Base-by-base conservation (phyloP, 2,888 invertebrate species). In the Philereme transversata region DNA sequence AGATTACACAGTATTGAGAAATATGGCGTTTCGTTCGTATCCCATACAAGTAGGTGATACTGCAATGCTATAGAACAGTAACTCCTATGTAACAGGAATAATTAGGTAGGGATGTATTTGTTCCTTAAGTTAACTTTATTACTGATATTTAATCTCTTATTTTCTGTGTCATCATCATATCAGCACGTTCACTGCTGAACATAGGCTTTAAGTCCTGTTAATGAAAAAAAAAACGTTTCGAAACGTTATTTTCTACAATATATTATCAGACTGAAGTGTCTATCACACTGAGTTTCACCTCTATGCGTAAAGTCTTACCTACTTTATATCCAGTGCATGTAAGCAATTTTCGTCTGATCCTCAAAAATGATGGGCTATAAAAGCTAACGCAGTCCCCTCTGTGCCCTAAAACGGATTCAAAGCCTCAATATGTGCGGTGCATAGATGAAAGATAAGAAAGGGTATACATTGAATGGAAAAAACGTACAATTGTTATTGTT, bases 301-400 rank as follows among this genome's bases (percentile, higher is more conserved):
- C 58, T 58, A 51, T 38, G 73, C 72, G 68, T 74, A 71, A 78
- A 36, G 35, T 36, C 35, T 33, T 51, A 45, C 9, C 43, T 47
- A 43, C 51, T 62, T 62, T 54, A 47, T 62, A 86, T 79, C 78
- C 80, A 71, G 72, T 82, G 83, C 82, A 81, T 74, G 77, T 82
- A 76, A 79, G 80, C 87, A 88, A 89, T 88, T 84, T 84, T 79
- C 80, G 77, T 73, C 74, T 87, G 89, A 90, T 88, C 89, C 90
- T 77, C 71, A 78, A 85, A 88, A 88, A 86, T 87, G 81, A 85
- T 84, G 82, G 83, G 71, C 83, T 82, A 84, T 85, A 87, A 87
- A 85, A 83, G 80, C 79, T 77, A 81, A 82, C 78, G 77, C 80
- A 84, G 80, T 83, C 79, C 83, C 81, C 78, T 71, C 72, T 73